Conservation (phyloP, 1,140 invertebrate species). For the Chymomyza costata region DNA sequence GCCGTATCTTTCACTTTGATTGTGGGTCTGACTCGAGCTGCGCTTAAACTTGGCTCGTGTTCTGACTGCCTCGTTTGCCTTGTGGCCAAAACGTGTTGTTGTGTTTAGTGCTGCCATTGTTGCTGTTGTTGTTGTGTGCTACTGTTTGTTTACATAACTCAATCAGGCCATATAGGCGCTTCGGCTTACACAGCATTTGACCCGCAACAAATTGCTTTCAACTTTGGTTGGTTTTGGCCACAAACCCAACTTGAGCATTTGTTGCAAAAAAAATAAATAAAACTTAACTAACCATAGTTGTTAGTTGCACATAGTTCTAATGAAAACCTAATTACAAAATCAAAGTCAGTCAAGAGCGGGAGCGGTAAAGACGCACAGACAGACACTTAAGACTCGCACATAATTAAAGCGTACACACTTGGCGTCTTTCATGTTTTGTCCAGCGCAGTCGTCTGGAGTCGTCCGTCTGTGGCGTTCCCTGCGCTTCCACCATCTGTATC, state of each 20-base stretch:
- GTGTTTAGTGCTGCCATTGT: conserved; percentile 32
- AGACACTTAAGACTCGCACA: conserved; percentile 65
- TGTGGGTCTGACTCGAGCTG: conserved; percentile 32
- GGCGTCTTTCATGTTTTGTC: no score
- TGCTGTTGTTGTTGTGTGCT: conserved; percentile 33
- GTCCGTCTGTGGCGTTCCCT: background rate
- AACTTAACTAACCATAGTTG: conserved; percentile 42
- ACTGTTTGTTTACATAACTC: conserved; percentile 73
- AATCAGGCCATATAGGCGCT: conserved; percentile 31
- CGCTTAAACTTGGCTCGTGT: conserved; percentile 29
- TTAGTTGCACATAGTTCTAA: conserved; percentile 62
- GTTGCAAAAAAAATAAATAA: conserved; percentile 3
- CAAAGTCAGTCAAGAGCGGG: conserved; percentile 47
- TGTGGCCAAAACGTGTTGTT: conserved; percentile 29
- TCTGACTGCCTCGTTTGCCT: no score
- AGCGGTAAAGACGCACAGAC: background rate
- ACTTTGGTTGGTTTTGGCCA: conserved; percentile 8
- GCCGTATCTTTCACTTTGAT: conserved; percentile 71
- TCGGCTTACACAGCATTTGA: conserved; percentile 40
- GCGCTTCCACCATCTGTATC: conserved; percentile 17
- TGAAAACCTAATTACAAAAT: conserved; percentile 73
- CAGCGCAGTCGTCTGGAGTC: conserved; percentile 2
- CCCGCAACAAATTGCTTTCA: conserved; percentile 34
- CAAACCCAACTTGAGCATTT: conserved; percentile 4
- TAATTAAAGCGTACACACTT: conserved; percentile 66